Base-by-base conservation (phyloP, 2,888 invertebrate species). In the Melipona beecheii region DNA sequence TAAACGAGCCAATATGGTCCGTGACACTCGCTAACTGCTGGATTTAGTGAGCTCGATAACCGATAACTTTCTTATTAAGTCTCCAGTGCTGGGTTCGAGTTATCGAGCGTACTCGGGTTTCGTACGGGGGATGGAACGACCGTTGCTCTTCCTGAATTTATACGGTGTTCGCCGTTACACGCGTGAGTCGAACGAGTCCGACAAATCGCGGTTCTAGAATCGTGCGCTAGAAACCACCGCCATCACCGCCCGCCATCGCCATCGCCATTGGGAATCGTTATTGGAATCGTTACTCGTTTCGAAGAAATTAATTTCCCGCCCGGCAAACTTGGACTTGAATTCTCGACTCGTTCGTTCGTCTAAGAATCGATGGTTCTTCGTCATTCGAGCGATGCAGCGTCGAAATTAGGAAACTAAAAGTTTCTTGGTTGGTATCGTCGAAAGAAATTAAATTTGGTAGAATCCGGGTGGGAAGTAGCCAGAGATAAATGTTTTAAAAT, bases 1-100 rank as follows among this genome's bases (percentile, higher is more conserved):
- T 92, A 92, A 92, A 93, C 92, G 93, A 91, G 90, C 90, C 92
- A 92, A 93, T 92, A 92, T 92, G 93, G 85, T 84, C 87, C 89
- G 81, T 89, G 90, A 91, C 91, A 90, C 89, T 90, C 91, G 90
- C 92, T 90, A 92, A 92, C 91, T 91, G 90, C 87, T 87, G 91
- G 91, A 93, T 92, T 93, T 92, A 92, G 90, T 87, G 88, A 89
- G 81, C 87, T 87, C 91, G 90, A 91, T 92, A 91, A 92, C 92
- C 91, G 91, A 92, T 92, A 92, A 91, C 92, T 90, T 92, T 92
- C 91, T 91, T 92, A 93, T 92, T 92, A 91, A 91, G 88, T 90
- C 88, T 64, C 75, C 54, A 54, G 77, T 81, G 77, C 69, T 79
- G 77, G 70, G 19, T 66, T 58, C 80, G 81, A 88, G 87, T 89